phyloP scores from a whole-genome alignment of 2,797 vertebrate species.

The Clamator glandarius region DNA sequence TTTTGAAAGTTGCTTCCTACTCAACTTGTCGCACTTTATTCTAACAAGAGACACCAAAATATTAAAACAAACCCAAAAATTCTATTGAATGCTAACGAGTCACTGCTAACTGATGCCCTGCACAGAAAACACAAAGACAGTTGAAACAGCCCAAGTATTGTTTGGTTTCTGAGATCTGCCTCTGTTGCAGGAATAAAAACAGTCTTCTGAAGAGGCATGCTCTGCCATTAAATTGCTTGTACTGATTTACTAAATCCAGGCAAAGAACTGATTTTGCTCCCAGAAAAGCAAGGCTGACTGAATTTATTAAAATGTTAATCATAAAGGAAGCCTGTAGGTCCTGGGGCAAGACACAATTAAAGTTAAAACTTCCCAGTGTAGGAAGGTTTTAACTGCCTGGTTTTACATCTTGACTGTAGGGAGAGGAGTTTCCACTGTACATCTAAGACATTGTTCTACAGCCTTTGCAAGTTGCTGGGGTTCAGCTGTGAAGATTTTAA shows the following conservation, averaged over 20 bases:
- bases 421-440: constrained; percentile 59
- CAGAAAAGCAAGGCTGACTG: constrained; percentile 39
- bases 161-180: background rate
- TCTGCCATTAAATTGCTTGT: background rate
- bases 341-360: constrained; percentile 48
- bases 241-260: constrained; percentile 31
- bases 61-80: background rate
- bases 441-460: constrained; percentile 64
- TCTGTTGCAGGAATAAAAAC: background rate
- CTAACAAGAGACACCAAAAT: background rate
- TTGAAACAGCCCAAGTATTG: background rate
- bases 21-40: background rate
- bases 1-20: constrained; percentile 5
- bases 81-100: background rate
- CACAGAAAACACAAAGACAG: background rate
- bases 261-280: constrained; percentile 8
- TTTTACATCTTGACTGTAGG: constrained; percentile 61
- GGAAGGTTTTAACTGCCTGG: constrained; percentile 48
- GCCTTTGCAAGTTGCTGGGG: constrained; percentile 68
- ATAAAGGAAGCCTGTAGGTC: constrained; percentile 26
- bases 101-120: background rate
- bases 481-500: constrained; percentile 77
- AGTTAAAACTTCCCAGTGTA: constrained; percentile 57
- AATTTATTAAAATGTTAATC: constrained; percentile 56
- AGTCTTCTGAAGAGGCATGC: background rate